A percentile compares a stretch with the other conserved stretches of the same genome.
These are phyloP conservation scores for Patiria pectinifera DNA, from an alignment of 53 echinoderm and acorn worm genomes.

Conservation along the genomic window DNA sequence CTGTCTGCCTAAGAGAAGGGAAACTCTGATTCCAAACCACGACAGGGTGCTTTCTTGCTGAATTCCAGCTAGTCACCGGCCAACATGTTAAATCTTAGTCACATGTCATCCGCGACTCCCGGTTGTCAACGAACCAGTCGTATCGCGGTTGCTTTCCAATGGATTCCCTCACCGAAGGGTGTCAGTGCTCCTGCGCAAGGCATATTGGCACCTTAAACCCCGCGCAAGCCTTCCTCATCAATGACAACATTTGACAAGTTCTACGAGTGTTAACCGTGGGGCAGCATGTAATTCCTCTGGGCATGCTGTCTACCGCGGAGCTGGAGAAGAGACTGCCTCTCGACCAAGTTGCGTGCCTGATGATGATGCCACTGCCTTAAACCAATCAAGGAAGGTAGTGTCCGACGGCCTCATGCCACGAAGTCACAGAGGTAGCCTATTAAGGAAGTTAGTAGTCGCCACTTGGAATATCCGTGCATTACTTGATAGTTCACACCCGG, in stretches of 20 bases:
- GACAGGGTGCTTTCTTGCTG: background rate
- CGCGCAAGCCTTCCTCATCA: background rate
- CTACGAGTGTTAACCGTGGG: background rate
- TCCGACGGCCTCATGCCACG: conserved; percentile 10
- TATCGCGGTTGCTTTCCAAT: background rate
- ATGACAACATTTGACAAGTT: background rate
- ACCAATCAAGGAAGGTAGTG: conserved; percentile 39
- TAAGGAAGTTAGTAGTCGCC: background rate
- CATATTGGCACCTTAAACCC: conserved; percentile 25
- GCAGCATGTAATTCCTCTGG: conserved; percentile 2
- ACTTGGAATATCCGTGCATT: background rate
- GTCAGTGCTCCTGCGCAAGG: conserved; percentile 31
- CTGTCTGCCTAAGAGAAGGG: no score
- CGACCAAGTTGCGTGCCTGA: conserved; percentile 31
- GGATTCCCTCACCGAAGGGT: conserved; percentile 22
- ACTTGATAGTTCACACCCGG: background rate
- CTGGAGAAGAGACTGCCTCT: conserved; percentile 55
- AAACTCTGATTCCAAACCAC: no score
- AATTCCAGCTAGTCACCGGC: conserved; percentile 5
- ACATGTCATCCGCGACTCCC: no score
- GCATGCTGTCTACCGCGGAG: conserved; percentile 51
- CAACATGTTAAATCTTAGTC: background rate
- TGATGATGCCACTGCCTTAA: no score
- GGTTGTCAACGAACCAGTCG: no score
- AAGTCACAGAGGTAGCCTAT: conserved; percentile 1